These are phyloP conservation scores for Microplitis deprimator DNA, from an alignment of 2,888 invertebrate genomes.

Conservation along the genomic window DNA sequence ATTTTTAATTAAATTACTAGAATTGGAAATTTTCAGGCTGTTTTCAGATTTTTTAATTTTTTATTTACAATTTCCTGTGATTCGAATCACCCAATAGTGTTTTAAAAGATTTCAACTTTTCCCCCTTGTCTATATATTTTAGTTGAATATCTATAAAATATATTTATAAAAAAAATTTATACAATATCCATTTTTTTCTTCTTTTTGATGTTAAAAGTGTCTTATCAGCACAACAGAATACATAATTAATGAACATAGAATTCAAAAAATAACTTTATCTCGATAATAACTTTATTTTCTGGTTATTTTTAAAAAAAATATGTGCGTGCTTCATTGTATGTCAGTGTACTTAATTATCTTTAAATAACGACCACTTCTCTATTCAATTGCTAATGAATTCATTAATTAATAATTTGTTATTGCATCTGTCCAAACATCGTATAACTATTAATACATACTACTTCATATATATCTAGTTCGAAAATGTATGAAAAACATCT, in stretches of 20 bases:
- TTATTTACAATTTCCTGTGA: no score
- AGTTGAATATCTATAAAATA: no score
- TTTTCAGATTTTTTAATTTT: no score
- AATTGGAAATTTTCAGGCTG: no score
- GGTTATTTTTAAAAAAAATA: background rate
- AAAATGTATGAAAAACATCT: background rate
- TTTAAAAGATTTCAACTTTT: no score
- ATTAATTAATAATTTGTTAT: background rate
- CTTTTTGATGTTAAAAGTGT: background rate
- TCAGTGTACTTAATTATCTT: background rate
- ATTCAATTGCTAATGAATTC: background rate
- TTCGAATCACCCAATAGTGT: no score
- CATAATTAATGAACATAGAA: background rate
- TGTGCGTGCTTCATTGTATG: background rate
- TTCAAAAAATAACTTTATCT: background rate
- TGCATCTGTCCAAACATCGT: background rate
- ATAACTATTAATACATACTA: background rate
- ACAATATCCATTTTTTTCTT: no score
- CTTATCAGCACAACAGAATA: background rate
- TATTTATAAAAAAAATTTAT: no score
- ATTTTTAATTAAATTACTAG: no score
- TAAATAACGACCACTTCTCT: background rate
- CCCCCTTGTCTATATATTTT: no score
- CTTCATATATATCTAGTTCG: background rate
- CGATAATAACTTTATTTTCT: background rate